phyloP scores from a whole-genome alignment of 2,797 vertebrate genomes.

The Florisuga fusca region DNA sequence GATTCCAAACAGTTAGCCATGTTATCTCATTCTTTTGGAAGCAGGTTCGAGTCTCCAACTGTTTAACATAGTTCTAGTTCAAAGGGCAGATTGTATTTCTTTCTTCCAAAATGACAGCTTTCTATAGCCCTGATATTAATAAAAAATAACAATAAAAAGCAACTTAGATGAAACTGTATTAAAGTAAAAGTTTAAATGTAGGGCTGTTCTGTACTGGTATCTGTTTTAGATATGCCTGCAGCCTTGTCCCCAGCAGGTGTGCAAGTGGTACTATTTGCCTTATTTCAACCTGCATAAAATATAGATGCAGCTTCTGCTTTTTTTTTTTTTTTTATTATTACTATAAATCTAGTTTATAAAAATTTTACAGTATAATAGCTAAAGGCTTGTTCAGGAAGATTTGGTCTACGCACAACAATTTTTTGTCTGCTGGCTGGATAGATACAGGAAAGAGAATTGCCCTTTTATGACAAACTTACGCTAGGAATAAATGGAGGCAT shows the following conservation, averaged over 20 bases:
- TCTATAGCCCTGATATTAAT: not conserved
- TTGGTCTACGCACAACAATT: not conserved
- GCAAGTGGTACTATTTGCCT: not conserved
- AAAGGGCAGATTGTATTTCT: constrained; percentile 35
- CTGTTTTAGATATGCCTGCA: not conserved
- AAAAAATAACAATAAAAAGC: constrained; percentile 3
- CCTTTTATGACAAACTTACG: not conserved
- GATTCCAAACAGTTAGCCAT: not conserved
- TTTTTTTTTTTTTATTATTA: not conserved
- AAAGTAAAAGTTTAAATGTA: not conserved
- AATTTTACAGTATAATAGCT: not conserved
- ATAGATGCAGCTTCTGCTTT: not conserved
- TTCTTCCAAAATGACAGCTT: constrained; percentile 33
- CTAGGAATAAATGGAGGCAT: not conserved
- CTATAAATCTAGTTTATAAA: not conserved
- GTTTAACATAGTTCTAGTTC: not conserved
- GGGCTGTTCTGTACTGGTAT: not conserved
- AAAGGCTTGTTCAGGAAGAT: not conserved
- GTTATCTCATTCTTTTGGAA: constrained; percentile 39
- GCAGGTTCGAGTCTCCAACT: not conserved
- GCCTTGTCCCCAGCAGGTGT: not conserved
- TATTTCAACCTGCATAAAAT: not conserved
- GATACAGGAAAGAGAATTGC: not conserved
- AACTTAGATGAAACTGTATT: not conserved
- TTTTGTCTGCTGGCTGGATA: not conserved